Conservation (phyloP, 2,113 vertebrate species). For the Ophthalmolycus amberensis region DNA sequence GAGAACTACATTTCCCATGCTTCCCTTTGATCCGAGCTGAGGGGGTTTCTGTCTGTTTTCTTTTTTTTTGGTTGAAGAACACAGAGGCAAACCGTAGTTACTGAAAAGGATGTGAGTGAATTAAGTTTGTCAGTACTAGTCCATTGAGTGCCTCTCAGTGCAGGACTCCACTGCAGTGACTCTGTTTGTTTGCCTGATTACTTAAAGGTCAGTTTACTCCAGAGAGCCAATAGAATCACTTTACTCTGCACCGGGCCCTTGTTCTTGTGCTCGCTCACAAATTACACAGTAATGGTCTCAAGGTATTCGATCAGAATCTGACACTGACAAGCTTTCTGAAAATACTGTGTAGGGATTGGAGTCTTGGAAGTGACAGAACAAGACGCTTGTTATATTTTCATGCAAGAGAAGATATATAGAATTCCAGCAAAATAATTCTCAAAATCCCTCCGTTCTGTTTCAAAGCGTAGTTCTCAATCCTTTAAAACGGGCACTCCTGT, state of each 20-base stretch:
- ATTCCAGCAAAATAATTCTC: conserved; percentile 45
- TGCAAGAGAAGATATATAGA: conserved; percentile 44
- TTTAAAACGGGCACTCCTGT: conserved; percentile 58
- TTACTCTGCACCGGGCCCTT: conserved; percentile 42
- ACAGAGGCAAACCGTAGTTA: conserved; percentile 35
- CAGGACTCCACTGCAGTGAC: conserved; percentile 52
- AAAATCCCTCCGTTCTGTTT: conserved; percentile 38
- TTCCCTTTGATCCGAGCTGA: conserved; percentile 75
- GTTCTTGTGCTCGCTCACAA: conserved; percentile 58
- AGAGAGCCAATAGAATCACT: conserved; percentile 61
- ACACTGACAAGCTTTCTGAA: conserved; percentile 57
- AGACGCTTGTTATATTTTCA: conserved; percentile 53
- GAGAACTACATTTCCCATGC: conserved; percentile 81
- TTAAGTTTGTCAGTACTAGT: conserved; percentile 68
- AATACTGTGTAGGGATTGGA: conserved; percentile 35
- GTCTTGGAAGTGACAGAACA: conserved; percentile 42
- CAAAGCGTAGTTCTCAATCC: conserved; percentile 42
- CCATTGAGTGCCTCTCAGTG: conserved; percentile 60
- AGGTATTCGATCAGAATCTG: conserved; percentile 50
- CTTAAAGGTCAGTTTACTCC: conserved; percentile 77
- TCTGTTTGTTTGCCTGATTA: conserved; percentile 79
- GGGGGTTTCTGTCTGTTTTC: conserved; percentile 47
- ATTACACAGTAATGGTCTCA: conserved; percentile 65
- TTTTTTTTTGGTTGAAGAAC: conserved; percentile 37
- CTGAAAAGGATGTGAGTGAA: conserved; percentile 57